These are phyloP conservation scores for Chloropsis hardwickii DNA, from an alignment of 2,113 vertebrate genomes.

Conservation along the genomic window DNA sequence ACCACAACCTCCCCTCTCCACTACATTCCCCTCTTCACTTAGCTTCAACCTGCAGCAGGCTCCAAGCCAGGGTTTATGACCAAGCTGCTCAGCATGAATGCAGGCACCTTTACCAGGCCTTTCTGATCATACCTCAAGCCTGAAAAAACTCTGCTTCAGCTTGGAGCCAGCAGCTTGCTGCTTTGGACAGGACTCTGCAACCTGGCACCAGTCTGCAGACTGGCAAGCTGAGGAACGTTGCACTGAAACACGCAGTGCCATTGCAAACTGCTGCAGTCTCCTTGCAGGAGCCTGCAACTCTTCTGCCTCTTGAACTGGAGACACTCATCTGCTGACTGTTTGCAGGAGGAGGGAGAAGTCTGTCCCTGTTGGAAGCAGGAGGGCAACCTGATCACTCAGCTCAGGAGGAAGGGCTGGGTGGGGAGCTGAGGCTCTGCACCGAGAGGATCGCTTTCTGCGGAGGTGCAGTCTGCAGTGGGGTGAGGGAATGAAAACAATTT, in stretches of 20 bases:
- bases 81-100: background rate
- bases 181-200: constrained; percentile 43
- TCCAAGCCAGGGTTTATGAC: background rate
- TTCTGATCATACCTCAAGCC: background rate
- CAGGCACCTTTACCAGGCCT: background rate
- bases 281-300: constrained; percentile 20
- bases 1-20: background rate
- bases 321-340: background rate
- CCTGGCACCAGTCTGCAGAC: constrained; percentile 41
- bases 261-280: constrained; percentile 50
- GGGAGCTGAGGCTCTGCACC: background rate
- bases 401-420: constrained; percentile 20
- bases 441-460: constrained; percentile 25
- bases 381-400: background rate
- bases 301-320: constrained; percentile 17
- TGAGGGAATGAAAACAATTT: constrained; percentile 62
- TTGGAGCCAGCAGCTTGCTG: constrained; percentile 37
- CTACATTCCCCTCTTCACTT: background rate
- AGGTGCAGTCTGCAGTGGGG: constrained; percentile 32
- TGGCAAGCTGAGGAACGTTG: constrained; percentile 40
- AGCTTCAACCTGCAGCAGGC: background rate
- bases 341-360: background rate
- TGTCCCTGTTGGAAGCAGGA: background rate
- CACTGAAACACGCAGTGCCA: background rate
- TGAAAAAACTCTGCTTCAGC: constrained; percentile 5